Percentiles rank a stretch among this genome's conserved stretches.
Evolutionary conservation across 2,888 invertebrate genomes (phyloP).

Genomic region (Acronicta psi): DNA sequence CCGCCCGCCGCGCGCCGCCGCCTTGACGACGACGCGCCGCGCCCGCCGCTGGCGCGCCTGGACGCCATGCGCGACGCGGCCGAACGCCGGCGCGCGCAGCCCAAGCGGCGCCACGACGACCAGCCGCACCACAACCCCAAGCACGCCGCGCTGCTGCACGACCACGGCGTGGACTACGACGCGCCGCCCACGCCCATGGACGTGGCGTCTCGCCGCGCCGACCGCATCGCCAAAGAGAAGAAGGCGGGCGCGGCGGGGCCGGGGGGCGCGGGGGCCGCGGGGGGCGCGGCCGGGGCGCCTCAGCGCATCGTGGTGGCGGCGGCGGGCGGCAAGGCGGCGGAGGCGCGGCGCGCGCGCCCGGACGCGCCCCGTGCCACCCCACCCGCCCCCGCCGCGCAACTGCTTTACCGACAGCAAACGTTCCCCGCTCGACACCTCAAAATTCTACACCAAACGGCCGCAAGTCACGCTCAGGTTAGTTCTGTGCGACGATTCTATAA

Average conservation of each 20-base stretch:
- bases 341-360: conserved; percentile 54
- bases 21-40: conserved; percentile 88
- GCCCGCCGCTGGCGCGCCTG: conserved; percentile 86
- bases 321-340: conserved; percentile 49
- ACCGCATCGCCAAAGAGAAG: conserved; percentile 95
- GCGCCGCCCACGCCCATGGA: conserved; percentile 94
- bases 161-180: conserved; percentile 96
- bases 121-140: conserved; percentile 93
- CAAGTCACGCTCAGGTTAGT: conserved; percentile 65
- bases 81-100: conserved; percentile 92
- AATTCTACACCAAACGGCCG: conserved; percentile 80
- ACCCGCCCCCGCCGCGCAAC: conserved; percentile 81
- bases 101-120: conserved; percentile 93
- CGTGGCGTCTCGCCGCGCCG: conserved; percentile 94
- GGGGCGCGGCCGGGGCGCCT: conserved; percentile 76
- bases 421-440: conserved; percentile 84
- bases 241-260: conserved; percentile 73
- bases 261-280: conserved; percentile 66
- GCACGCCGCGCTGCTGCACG: conserved; percentile 94
- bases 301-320: conserved; percentile 65
- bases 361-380: conserved; percentile 72
- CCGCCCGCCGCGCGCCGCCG: conserved; percentile 91
- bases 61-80: conserved; percentile 94
- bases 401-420: conserved; percentile 91
- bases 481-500: conserved; percentile 4